A percentile compares a stretch with the other conserved stretches of the same genome.
Evolutionary conservation across 2,888 invertebrate genomes (phyloP).

Genomic region (Lithophane ornitopus): DNA sequence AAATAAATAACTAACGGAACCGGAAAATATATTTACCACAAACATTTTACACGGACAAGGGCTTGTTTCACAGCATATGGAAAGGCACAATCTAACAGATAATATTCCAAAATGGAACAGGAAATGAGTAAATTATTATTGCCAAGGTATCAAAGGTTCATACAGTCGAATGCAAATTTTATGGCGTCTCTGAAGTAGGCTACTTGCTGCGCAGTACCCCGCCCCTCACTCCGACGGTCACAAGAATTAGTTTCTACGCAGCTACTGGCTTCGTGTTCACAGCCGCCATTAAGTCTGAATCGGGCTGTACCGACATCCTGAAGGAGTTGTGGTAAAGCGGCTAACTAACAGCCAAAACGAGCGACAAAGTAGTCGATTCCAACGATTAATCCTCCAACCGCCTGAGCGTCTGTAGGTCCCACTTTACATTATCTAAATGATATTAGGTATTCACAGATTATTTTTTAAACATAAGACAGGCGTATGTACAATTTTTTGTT

Average conservation of each 20-base stretch:
- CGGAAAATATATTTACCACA: not conserved
- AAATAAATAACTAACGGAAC: not conserved
- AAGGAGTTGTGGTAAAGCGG: not conserved
- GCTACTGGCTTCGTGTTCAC: no score
- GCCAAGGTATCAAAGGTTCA: no score
- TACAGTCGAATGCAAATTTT: no score
- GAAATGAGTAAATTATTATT: not conserved
- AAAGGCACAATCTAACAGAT: conserved; percentile 5
- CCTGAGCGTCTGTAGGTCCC: conserved; percentile 40
- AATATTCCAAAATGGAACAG: not conserved
- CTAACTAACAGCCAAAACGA: not conserved
- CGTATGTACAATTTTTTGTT: conserved; percentile 61
- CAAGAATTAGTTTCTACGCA: no score
- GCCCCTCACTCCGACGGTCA: no score
- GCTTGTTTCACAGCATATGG: not conserved
- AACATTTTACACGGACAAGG: not conserved
- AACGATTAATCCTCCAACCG: conserved; percentile 16
- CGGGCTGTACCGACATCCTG: not conserved
- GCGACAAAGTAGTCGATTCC: conserved; percentile 2
- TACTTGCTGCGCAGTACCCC: no score
- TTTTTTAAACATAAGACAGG: conserved; percentile 58
- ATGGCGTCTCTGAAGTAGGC: no score
- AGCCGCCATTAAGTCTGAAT: no score
- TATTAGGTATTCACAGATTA: conserved; percentile 75
- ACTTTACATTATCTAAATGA: conserved; percentile 66